Base-by-base conservation (phyloP, 2,797 vertebrate genomes). In the Sternarchorhynchus goeldii region DNA sequence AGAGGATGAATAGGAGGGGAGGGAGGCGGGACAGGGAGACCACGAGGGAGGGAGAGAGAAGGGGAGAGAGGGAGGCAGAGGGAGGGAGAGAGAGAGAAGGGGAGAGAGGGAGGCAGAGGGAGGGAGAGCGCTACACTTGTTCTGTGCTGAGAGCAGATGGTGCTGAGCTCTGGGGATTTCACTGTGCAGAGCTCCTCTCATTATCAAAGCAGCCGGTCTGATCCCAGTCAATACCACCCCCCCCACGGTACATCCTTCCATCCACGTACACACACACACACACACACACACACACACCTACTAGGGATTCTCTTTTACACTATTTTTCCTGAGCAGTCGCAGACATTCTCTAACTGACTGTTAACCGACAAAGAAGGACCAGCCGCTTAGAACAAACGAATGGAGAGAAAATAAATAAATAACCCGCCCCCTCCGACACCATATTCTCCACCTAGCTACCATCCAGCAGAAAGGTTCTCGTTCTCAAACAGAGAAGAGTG, bases 121-220 rank as follows among this genome's bases (percentile, higher is more conserved):
- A 87, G 86, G 88, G 84, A 87, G 84, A 85, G 89, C 84, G 85
- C 78, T 83, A 76, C 73, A 64, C 73, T 79, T 79, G 80, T 80
- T 84, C 75, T 83, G 86, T 86, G 88, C 86, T 85, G 89, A 41
- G 79, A 82, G 79, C 86, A 90, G 86, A 88, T 88, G 86, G 84
- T 81, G 80, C 80, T 83, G 75, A 83, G 81, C 84, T 85, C 84
- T 0, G 57, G 84, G 84, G 82, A 85, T 77, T 83, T 82, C 50
- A 32, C 81, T 77, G 75, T 83, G 82, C 82, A 73, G 81, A 85
- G 82, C 82, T 82, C 76, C 80, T 76, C 82, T 85, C 75, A 81
- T 85, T 85, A 85, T 85, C 79, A 85, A 78, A 85, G 82, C 72
- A 58, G 75, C 65, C 75, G 78, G 76, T 85, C 78, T 82, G 83